Evolutionary conservation across 2,797 vertebrate genomes (phyloP).

Genomic region (Cirrhinus molitorella): DNA sequence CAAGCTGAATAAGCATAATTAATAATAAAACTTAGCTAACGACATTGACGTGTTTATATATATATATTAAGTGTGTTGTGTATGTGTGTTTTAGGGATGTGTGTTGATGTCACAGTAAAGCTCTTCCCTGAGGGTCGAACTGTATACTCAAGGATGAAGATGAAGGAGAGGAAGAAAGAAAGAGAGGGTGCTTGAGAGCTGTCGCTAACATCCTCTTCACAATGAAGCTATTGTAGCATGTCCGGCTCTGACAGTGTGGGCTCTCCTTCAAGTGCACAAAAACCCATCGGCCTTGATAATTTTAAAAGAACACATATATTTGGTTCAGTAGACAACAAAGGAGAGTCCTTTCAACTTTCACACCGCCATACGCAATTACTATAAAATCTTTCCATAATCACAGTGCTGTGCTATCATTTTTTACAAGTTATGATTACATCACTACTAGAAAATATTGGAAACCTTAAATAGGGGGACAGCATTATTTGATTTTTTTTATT

Average conservation of each 20-base stretch:
- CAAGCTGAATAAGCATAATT: slow-evolving; percentile 11
- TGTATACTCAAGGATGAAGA: slow-evolving; percentile 50
- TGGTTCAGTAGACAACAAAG: slow-evolving; percentile 6
- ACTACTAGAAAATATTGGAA: no score
- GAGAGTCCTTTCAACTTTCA: slow-evolving; percentile 23
- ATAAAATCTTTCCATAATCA: not conserved
- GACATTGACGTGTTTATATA: not conserved
- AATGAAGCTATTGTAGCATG: slow-evolving; percentile 60
- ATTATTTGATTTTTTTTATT: no score
- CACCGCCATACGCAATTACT: slow-evolving; percentile 2
- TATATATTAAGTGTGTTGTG: not conserved
- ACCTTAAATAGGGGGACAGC: no score
- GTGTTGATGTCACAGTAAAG: slow-evolving; percentile 31
- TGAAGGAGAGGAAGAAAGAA: slow-evolving; percentile 34
- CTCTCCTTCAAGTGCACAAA: slow-evolving; percentile 78
- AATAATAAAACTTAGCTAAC: slow-evolving; percentile 8
- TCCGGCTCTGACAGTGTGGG: slow-evolving; percentile 69
- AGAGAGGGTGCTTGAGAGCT: slow-evolving; percentile 73
- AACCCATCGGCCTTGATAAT: slow-evolving; percentile 77
- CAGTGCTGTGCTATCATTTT: no score
- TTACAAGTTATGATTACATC: no score
- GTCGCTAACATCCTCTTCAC: slow-evolving; percentile 69
- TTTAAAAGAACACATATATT: slow-evolving; percentile 70
- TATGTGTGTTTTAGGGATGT: slow-evolving; percentile 1
- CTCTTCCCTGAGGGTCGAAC: slow-evolving; percentile 44